A percentile compares a stretch with the other conserved stretches of the same genome.
These are phyloP conservation scores for Todus mexicanus DNA, from an alignment of 2,797 vertebrate species.

Conservation along the genomic window DNA sequence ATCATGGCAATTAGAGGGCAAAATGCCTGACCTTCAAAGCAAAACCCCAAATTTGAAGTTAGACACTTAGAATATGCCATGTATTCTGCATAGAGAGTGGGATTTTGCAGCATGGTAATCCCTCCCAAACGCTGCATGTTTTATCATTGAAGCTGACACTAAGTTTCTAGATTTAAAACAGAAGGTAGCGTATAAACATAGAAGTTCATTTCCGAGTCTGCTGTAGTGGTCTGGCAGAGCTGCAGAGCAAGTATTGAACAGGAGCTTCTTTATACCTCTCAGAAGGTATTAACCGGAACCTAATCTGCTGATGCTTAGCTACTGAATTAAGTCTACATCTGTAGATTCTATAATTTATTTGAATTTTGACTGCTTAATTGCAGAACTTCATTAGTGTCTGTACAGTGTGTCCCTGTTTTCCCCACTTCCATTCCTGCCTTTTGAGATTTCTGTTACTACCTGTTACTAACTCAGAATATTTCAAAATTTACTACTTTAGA, in stretches of 20 bases:
- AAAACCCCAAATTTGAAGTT: not conserved
- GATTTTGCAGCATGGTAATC: not conserved
- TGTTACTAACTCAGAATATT: not conserved
- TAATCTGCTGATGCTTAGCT: not conserved
- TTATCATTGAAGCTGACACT: not conserved
- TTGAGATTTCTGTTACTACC: not conserved
- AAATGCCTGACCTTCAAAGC: not conserved
- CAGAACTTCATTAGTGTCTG: not conserved
- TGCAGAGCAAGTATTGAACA: not conserved
- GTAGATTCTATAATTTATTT: not conserved
- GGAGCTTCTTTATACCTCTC: not conserved
- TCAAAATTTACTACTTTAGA: not conserved
- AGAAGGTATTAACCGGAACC: not conserved
- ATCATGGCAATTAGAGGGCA: not conserved
- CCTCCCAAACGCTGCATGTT: not conserved
- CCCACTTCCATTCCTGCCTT: not conserved
- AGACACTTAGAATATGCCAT: not conserved
- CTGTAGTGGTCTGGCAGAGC: not conserved
- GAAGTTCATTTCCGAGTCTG: not conserved
- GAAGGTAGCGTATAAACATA: not conserved
- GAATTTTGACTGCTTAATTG: not conserved
- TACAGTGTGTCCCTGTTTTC: not conserved
- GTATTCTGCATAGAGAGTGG: not conserved
- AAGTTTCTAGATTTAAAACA: not conserved
- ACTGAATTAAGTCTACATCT: not conserved